phyloP scores from a whole-genome alignment of 2,113 vertebrate genomes.

The Gallinago jamesoni region DNA sequence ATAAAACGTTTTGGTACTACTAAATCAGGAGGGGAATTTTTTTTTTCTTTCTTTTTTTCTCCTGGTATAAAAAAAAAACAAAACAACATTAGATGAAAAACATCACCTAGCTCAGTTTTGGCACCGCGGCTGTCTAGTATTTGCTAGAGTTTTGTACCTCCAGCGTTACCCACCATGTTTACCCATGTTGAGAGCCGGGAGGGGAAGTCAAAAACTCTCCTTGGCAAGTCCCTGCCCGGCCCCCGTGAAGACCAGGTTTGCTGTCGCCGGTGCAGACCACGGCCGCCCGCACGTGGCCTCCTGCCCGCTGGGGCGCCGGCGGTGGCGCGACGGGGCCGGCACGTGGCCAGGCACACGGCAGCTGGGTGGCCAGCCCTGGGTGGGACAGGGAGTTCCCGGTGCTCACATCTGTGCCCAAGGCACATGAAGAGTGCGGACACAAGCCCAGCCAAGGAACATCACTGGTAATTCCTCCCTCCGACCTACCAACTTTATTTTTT shows the following conservation, averaged over 20 bases:
- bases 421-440: not conserved
- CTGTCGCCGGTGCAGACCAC: not conserved
- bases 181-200: not conserved
- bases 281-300: fast-evolving
- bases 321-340: fast-evolving
- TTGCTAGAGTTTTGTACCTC: not conserved
- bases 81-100: not conserved
- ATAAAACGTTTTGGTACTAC: slow-evolving; percentile 1
- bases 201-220: not conserved
- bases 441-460: not conserved
- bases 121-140: fast-evolving
- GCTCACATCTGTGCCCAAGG: not conserved
- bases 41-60: not conserved
- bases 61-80: not conserved
- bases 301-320: fast-evolving
- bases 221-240: not conserved
- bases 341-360: fast-evolving
- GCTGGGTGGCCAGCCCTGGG: not conserved
- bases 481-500: not conserved
- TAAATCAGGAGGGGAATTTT: not conserved
- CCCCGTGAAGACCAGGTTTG: not conserved
- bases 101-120: not conserved
- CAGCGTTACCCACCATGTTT: not conserved
- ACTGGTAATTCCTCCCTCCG: slow-evolving; percentile 1
- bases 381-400: not conserved